A percentile compares a stretch with the other conserved stretches of the same genome.
phyloP scores from a whole-genome alignment of 2,797 vertebrate genomes.

The Yasuhikotakia modesta region DNA sequence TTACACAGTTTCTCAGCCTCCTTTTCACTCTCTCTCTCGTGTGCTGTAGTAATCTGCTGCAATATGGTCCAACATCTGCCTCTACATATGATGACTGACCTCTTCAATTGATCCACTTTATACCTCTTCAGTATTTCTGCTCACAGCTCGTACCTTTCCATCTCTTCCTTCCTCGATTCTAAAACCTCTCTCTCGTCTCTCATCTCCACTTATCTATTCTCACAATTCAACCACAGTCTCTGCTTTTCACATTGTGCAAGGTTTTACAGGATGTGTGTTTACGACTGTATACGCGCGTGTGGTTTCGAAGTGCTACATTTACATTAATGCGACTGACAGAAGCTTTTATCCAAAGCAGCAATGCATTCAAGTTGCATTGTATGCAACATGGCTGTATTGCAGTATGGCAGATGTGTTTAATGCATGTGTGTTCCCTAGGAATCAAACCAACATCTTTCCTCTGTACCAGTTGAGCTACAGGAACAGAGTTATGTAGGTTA shows the following conservation, averaged over 20 bases:
- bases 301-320: neutral
- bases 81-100: constrained; percentile 88
- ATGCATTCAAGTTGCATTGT: too few species aligned
- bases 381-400: too few species aligned
- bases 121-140: constrained; percentile 68
- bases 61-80: constrained; percentile 97
- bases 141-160: constrained; percentile 65
- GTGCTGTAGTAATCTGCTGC: constrained; percentile 81
- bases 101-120: constrained; percentile 86
- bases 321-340: too few species aligned
- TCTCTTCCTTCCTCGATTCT: constrained; percentile 40
- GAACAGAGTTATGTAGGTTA: constrained; percentile 12
- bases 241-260: constrained; percentile 21
- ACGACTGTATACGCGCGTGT: constrained; percentile 35
- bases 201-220: neutral
- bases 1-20: constrained; percentile 62
- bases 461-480: too few species aligned
- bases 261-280: constrained; percentile 13
- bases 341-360: too few species aligned
- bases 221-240: neutral
- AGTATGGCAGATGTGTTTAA: too few species aligned
- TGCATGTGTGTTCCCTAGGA: too few species aligned
- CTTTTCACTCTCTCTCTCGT: constrained; percentile 61
- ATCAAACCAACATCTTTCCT: too few species aligned
- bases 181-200: constrained; percentile 16